Evolutionary conservation across 1,140 invertebrate species (phyloP).

Genomic region (Trachymyrmex septentrionalis): DNA sequence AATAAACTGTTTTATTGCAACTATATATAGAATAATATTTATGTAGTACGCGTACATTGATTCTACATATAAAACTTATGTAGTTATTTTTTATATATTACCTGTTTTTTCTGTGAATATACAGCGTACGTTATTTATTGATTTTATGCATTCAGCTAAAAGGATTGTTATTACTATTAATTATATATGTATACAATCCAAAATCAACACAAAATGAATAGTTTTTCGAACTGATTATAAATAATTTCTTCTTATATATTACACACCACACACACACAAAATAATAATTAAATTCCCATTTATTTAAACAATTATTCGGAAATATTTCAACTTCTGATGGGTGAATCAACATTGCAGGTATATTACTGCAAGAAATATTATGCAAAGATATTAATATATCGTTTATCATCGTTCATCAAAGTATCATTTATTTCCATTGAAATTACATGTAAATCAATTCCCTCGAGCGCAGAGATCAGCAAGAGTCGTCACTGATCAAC

Average conservation of each 20-base stretch:
- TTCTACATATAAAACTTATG: no score
- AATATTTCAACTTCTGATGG: not conserved
- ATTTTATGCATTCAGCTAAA: not conserved
- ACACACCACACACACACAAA: no score
- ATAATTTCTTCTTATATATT: no score
- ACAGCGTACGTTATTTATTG: not conserved
- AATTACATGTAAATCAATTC: not conserved
- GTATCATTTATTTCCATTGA: not conserved
- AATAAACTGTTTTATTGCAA: no score
- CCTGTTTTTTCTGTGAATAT: no score
- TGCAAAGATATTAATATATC: not conserved
- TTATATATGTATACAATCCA: not conserved
- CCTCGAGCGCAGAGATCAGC: not conserved
- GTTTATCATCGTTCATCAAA: not conserved
- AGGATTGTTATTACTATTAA: not conserved
- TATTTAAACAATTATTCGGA: not conserved
- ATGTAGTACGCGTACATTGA: no score
- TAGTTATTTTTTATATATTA: no score
- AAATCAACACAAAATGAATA: not conserved
- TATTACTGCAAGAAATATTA: not conserved
- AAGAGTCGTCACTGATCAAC: not conserved
- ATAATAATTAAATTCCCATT: not conserved
- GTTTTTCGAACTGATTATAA: not conserved
- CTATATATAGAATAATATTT: no score
- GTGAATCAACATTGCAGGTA: not conserved